These are phyloP conservation scores for Okapia johnstoni DNA, from an alignment of 2,113 vertebrate species.

Conservation along the genomic window DNA sequence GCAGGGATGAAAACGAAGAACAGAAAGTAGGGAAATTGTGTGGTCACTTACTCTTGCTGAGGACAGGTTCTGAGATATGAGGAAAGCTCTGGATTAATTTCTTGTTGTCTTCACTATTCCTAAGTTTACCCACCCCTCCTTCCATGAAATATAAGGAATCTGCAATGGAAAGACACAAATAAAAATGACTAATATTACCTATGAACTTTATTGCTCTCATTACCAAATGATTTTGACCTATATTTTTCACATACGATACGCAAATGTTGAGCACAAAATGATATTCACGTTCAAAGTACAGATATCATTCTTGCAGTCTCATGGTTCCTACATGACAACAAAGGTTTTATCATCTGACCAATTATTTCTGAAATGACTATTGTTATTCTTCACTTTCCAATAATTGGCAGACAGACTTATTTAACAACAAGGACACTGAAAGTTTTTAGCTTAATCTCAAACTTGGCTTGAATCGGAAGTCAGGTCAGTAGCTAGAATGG, in stretches of 20 bases:
- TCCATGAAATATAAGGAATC: conserved; percentile 67
- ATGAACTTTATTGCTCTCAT: background rate
- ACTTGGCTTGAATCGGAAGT: background rate
- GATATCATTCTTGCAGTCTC: background rate
- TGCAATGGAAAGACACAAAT: conserved; percentile 50
- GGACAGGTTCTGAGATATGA: conserved; percentile 28
- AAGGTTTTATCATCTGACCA: background rate
- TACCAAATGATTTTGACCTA: background rate
- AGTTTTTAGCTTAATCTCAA: background rate
- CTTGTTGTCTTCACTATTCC: conserved; percentile 42
- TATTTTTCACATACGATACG: background rate
- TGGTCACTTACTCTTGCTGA: conserved; percentile 59
- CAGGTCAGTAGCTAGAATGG: background rate
- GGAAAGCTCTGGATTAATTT: conserved; percentile 50
- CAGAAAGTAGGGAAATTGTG: background rate
- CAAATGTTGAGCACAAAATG: background rate
- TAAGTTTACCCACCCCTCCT: conserved; percentile 50
- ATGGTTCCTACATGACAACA: background rate
- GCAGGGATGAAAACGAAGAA: background rate
- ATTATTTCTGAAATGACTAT: background rate
- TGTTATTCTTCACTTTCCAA: background rate
- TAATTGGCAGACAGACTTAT: background rate
- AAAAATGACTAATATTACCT: background rate
- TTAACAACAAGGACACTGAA: background rate
- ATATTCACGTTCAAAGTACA: background rate